A percentile compares a stretch with the other conserved stretches of the same genome.
Conservation (phyloP, 1,140 invertebrate genomes). For the Nasonia vitripennis region DNA sequence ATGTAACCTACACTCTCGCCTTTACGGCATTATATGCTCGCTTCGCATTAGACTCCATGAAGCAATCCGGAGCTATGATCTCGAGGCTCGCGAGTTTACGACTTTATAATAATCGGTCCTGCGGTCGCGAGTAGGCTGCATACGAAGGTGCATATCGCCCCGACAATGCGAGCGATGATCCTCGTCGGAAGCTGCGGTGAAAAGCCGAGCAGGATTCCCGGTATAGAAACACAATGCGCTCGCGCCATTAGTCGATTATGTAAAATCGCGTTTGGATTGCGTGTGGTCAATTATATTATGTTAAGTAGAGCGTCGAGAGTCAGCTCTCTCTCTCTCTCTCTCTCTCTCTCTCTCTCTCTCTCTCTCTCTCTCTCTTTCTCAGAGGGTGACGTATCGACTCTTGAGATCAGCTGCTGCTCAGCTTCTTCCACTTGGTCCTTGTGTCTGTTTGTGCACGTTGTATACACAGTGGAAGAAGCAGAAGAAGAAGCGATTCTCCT, state of each 20-base stretch:
- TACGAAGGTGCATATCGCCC: not conserved
- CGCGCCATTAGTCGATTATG: slow-evolving; percentile 66
- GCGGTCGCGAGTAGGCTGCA: not conserved
- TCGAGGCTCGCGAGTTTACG: not conserved
- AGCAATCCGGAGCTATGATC: slow-evolving; percentile 14
- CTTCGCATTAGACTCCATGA: slow-evolving; percentile 9
- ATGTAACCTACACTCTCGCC: not conserved
- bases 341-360: too few species aligned
- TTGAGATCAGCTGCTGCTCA: slow-evolving; percentile 56
- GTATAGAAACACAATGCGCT: not conserved
- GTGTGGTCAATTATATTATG: slow-evolving; percentile 72
- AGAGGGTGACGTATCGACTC: slow-evolving; percentile 62
- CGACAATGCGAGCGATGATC: not conserved
- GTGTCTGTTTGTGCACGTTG: slow-evolving; percentile 1
- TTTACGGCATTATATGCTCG: not conserved
- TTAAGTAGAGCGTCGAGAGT: slow-evolving; percentile 63
- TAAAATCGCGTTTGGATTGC: slow-evolving; percentile 67
- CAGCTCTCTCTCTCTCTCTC: not conserved
- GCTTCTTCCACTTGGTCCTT: not conserved
- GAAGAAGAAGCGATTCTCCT: slow-evolving; percentile 4
- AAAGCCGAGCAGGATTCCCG: not conserved
- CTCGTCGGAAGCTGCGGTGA: not conserved
- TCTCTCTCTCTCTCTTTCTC: too few species aligned
- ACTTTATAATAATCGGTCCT: not conserved
- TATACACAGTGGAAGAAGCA: not conserved